These are phyloP conservation scores for Crepidodera aurea DNA, from an alignment of 2,888 invertebrate species.

Conservation along the genomic window DNA sequence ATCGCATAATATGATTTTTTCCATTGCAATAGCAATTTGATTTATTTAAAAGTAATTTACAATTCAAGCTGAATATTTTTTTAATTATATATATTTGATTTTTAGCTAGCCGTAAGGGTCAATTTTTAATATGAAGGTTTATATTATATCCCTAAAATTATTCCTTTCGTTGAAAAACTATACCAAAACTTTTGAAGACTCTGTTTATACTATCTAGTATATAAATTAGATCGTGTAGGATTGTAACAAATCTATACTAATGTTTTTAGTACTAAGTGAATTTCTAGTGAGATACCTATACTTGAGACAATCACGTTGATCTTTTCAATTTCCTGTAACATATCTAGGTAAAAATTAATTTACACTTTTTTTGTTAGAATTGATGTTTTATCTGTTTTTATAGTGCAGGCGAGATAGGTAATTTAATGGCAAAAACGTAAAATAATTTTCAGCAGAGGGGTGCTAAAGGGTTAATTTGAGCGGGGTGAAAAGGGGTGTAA, in stretches of 20 bases:
- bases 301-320: conserved; percentile 39
- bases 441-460: too few species aligned
- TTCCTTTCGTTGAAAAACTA: too few species aligned
- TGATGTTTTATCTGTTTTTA: too few species aligned
- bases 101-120: too few species aligned
- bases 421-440: too few species aligned
- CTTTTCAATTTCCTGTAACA: conserved; percentile 23
- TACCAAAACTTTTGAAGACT: too few species aligned
- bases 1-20: too few species aligned
- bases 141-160: background rate
- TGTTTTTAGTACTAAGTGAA: background rate
- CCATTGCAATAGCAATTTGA: too few species aligned
- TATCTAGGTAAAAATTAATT: conserved; percentile 27
- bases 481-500: too few species aligned
- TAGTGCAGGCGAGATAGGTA: too few species aligned
- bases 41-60: too few species aligned
- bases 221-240: background rate
- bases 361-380: conserved; percentile 13
- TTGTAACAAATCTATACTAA: background rate
- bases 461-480: too few species aligned
- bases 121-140: background rate
- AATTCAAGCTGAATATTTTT: background rate
- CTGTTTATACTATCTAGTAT: background rate
- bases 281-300: conserved; percentile 28
- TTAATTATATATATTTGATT: background rate